Base-by-base conservation (phyloP, 2,888 invertebrate species). In the Ectemnius lituratus region DNA sequence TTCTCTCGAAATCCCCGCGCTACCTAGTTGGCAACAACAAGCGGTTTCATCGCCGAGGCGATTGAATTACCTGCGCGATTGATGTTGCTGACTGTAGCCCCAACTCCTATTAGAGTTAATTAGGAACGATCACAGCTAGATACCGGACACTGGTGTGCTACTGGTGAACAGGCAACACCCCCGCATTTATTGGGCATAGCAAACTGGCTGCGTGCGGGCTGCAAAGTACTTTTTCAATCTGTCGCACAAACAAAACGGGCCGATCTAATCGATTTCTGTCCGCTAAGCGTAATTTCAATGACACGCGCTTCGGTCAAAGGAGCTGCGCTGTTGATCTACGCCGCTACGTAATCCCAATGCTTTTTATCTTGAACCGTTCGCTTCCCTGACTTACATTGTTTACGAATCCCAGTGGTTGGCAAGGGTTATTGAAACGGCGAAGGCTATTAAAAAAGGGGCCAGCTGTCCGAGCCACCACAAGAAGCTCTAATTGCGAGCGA, bases 51-150 rank as follows among this genome's bases (percentile, higher is more conserved):
- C 37, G 37, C 37, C 37, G 37, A 4, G 37, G 37, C 37, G 37
- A 37, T 37, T 37, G 37, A 60, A 60, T 75, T 75, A 70, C 62
- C 62, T 66, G 45, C 11, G 14, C 16, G 49, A 60, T 20, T n/a
- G 57, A 56, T 47, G 45, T 16, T 16, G 14, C 13, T 11, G 13
- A 3, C 20, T 4, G 18, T 60, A 45, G n/a, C 52, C n/a, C 52
- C 37, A 27, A 57, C 57, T 63, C 16, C 45, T 52, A 59, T 76
- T 71, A 49, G 60, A 62, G 28, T 61, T 59, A 68, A 72, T 63
- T 47, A 16, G 46, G 37, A 8, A 18, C 27, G 49, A 67, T 66
- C 23, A n/a, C 47, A 20, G 28, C 14, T 20, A 37, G 61, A 61
- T 49, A 59, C 52, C 65, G 56, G 47, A 4, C 45, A 23, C 37